These are phyloP conservation scores for Heliconius erato DNA, from an alignment of 2,888 invertebrate genomes.

Conservation along the genomic window DNA sequence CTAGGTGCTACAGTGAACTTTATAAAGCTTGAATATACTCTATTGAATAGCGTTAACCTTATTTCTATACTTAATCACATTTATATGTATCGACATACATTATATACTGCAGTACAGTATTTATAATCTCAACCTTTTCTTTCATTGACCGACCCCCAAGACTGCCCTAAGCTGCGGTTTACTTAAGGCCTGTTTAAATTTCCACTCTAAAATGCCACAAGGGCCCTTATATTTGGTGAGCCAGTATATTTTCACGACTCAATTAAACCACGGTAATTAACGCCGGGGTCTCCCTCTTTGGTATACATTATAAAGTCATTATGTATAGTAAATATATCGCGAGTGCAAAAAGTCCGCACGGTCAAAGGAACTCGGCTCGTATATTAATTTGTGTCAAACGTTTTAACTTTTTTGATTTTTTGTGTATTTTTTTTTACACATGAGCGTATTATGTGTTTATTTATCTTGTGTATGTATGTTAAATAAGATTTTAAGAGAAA, in stretches of 20 bases:
- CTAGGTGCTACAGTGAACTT: no score
- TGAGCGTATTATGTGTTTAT: not conserved
- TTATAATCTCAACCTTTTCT: conserved; percentile 20
- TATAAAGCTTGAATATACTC: not conserved
- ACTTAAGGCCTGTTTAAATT: conserved; percentile 28
- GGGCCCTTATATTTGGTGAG: conserved; percentile 24
- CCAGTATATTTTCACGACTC: conserved; percentile 47
- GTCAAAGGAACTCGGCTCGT: conserved; percentile 1
- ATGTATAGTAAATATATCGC: conserved; percentile 11
- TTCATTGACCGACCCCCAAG: conserved; percentile 15
- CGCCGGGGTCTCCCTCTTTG: conserved; percentile 26
- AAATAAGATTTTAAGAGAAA: not conserved
- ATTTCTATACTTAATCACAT: not conserved
- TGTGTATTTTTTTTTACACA: not conserved
- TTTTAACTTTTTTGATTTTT: not conserved
- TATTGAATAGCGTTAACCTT: not conserved
- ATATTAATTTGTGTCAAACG: conserved; percentile 12
- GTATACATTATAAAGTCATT: conserved; percentile 46
- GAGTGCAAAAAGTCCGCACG: conserved; percentile 9
- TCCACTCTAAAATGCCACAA: conserved; percentile 23
- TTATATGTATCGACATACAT: not conserved
- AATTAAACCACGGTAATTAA: conserved; percentile 45
- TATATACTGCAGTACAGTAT: not conserved
- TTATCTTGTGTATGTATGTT: not conserved
- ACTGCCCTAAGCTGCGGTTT: conserved; percentile 26